Conservation (phyloP, 2,888 invertebrate genomes). For the Tineola bisselliella region DNA sequence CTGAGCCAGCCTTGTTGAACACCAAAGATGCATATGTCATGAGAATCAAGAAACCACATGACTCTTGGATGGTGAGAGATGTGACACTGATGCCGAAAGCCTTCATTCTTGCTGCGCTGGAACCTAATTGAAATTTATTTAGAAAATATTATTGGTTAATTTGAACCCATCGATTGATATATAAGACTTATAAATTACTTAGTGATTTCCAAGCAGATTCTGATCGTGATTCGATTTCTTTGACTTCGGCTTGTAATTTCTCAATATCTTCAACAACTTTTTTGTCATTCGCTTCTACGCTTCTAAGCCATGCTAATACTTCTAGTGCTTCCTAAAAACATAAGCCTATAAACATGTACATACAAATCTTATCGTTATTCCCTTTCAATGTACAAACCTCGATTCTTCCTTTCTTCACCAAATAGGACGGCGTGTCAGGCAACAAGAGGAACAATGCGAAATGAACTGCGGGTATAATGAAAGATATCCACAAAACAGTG, state of each 20-base stretch:
- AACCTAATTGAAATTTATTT: constrained; percentile 5
- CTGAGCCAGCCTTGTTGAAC: constrained; percentile 14
- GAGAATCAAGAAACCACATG: constrained; percentile 15
- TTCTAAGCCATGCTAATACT: constrained; percentile 18
- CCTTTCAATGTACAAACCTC: constrained; percentile 16
- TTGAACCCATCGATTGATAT: no score
- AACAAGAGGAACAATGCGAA: constrained; percentile 14
- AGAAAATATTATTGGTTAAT: no score
- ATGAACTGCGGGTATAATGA: constrained; percentile 11
- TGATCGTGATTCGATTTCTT: constrained; percentile 16
- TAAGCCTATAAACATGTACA: background rate
- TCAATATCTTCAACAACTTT: constrained; percentile 15
- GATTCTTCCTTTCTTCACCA: constrained; percentile 17
- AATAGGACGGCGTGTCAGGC: constrained; percentile 21
- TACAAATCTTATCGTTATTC: background rate
- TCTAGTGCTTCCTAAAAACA: constrained; percentile 18
- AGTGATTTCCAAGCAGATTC: constrained; percentile 16
- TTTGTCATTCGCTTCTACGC: constrained; percentile 10
- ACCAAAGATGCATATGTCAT: constrained; percentile 15
- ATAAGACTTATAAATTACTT: constrained; percentile 15
- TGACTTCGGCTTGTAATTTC: constrained; percentile 14
- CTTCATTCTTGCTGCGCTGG: constrained; percentile 11
- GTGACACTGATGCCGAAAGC: constrained; percentile 8
- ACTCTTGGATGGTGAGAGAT: constrained; percentile 14
- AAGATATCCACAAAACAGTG: constrained; percentile 13